Base-by-base conservation (phyloP, 2,797 vertebrate species). In the Channallabes apus region DNA sequence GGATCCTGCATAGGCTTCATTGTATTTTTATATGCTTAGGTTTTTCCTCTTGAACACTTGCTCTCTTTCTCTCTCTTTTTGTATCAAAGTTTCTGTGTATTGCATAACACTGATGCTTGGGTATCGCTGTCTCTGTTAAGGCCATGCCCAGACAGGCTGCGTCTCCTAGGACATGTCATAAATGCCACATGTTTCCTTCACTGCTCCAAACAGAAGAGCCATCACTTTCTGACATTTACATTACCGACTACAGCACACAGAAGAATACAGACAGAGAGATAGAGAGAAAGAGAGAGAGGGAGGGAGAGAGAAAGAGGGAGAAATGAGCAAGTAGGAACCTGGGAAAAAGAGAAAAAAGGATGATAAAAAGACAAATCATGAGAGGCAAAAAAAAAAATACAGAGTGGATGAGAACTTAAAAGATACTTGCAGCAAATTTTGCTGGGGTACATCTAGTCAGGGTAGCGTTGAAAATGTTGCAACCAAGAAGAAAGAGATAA, bases 51-150 rank as follows among this genome's bases (percentile, higher is more conserved):
- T 4, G 17, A 18, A 35, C 4, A 35, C 29, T 71, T 11, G 32
- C 29, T 11, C 18, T 22, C 18, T 69, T 35, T 73, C 12, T 73
- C 69, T 72, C 38, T 46, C 38, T 24, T 38, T 17, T 22, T 22
- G 14, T 59, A 17, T 32, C 38, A 22, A 2, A 61, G 59, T 38
- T 75, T 5, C 9, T 59, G 15, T 56, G 86, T 84, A 86, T 94
- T 94, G 91, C 85, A 82, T 93, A 94, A 95, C 82, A 64, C 83
- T 87, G 86, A 92, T 90, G 91, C 22, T 85, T 90, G 92, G 90
- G 91, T 82, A 76, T 89, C 88, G 89, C 89, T 88, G 89, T 93
- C 93, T 94, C 91, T 88, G 92, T 94, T 90, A 91, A 92, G 93
- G 91, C 92, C 61, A 71, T 73, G 85, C 68, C 92, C 90, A 90